Base-by-base conservation (phyloP, 2,113 vertebrate genomes). In the Cnemophilus loriae region DNA sequence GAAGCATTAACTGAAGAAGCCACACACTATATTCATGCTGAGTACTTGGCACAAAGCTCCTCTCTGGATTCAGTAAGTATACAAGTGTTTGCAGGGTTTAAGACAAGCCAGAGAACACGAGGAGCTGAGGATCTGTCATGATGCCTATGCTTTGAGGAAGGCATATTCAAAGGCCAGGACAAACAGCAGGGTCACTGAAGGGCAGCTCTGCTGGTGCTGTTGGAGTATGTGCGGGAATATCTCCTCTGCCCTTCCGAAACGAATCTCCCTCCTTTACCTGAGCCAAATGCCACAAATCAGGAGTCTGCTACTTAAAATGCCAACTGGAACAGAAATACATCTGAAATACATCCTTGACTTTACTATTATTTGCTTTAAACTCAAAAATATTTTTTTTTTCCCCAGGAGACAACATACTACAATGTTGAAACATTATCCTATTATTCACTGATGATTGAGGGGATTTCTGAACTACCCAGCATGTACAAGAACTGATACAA, bases 11-110 rank as follows among this genome's bases (percentile, higher is more conserved):
- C 21, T 9, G n/a, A 55, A 71, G 61, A 14, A 60, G 37, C 11
- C 60, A 65, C 12, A 9, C 2, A 2, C 9, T 6, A n/a, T 3
- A 8, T 23, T 53, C 30, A n/a, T 6, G 17, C 0, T 0, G 1
- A 67, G 15, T 26, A 39, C 8, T 21, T 5, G 18, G 28, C 69
- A 67, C 30, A 71, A 46, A 17, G 14, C 32, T 81, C 16, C 23
- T 26, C 64, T 53, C 23, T 10, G 16, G 27, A 47, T 65, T 46
- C 35, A 74, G 17, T 0, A 8, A 10, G 8, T 0, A 13, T 47
- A 7, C 8, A 42, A 33, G 47, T 4, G 22, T 11, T 53, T 11
- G 17, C 24, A 37, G 33, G 30, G 42, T 30, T 71, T 59, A 52
- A 74, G 65, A 78, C 2, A 33, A 33, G 42, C 13, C 16, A 47